Evolutionary conservation across 30 jellyfish, hydroid and myxozoan species (phyloP), one percentile per base, ranked within the genome.

Genomic region (Sanderia malayensis): DNA sequence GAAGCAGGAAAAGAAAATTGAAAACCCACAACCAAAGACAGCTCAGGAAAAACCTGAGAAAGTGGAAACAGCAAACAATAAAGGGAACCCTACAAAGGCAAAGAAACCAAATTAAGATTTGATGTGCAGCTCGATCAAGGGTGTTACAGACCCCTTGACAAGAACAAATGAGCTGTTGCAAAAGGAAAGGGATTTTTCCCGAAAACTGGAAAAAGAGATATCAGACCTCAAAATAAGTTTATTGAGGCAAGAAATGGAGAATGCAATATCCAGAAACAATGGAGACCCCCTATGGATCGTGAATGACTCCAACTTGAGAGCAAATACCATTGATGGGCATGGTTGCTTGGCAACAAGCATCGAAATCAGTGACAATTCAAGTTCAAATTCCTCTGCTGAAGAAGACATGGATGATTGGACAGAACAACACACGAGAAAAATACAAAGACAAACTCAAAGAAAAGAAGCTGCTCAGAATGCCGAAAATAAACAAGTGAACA

Each of bases 201-300:
- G 52, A 19, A 61, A 61, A 61, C 30, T 61, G 19, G 74, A 61
- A 58, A 61, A 46, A 23, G 74, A 61, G 74, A 61, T 61, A 44
- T 15, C 26, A 52, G 74, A 61, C 2, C 41, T 61, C 55, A 61
- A 61, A 61, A 23, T 61, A 30, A 61, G 74, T 44, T 46, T 61
- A 26, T n/a, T 37, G 6, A 37, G 52, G 13, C 52, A 17, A 61
- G 53, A 61, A 61, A 61, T 46, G 55, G 8, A 58, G 70, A 58
- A 58, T 58, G 53, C 52, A 7, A 61, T 19, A 37, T 37, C 52
- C 52, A 37, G 52, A 37, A 37, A 37, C 13, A 37, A 37, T 37
- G 6, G 13, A 13, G 52, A 37, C 13, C 52, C 52, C 52, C 52
- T 4, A 37, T 37, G 52, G 52, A 37, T 13, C 52, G 13, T 4